Percentiles rank a stretch among this genome's conserved stretches.
Evolutionary conservation across 2,113 vertebrate species (phyloP).

Genomic region (Pogonocichla stellata): DNA sequence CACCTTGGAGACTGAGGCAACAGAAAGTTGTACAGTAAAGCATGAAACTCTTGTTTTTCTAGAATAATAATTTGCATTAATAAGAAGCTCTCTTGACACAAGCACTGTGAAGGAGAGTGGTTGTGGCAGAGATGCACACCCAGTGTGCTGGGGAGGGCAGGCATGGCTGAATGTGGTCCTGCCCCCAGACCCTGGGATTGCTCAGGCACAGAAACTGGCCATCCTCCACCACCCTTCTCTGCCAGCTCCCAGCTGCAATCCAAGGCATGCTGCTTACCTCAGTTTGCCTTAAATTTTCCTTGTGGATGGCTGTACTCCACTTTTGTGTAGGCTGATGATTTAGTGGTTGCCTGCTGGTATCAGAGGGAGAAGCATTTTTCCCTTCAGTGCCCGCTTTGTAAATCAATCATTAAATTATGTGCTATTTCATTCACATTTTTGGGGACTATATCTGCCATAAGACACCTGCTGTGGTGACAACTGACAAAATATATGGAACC

Average conservation of each 20-base stretch:
- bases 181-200: neutral
- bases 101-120: neutral
- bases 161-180: rapidly evolving
- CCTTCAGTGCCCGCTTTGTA: neutral
- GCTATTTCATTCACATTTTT: neutral
- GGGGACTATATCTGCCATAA: neutral
- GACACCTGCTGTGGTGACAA: constrained; percentile 3
- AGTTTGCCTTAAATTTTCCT: neutral
- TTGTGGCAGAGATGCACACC: neutral
- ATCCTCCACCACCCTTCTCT: rapidly evolving
- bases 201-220: neutral
- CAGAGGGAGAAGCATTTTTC: neutral
- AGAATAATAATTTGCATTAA: neutral
- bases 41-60: neutral
- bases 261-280: neutral
- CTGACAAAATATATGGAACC: neutral
- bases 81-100: neutral
- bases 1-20: neutral
- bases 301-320: neutral
- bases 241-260: neutral
- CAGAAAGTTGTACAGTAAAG: neutral
- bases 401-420: constrained; percentile 29
- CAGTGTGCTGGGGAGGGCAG: rapidly evolving
- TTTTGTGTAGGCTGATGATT: neutral
- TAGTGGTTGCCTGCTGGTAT: neutral